Base-by-base conservation (phyloP, 2,113 vertebrate genomes). In the Gulo gulo region DNA sequence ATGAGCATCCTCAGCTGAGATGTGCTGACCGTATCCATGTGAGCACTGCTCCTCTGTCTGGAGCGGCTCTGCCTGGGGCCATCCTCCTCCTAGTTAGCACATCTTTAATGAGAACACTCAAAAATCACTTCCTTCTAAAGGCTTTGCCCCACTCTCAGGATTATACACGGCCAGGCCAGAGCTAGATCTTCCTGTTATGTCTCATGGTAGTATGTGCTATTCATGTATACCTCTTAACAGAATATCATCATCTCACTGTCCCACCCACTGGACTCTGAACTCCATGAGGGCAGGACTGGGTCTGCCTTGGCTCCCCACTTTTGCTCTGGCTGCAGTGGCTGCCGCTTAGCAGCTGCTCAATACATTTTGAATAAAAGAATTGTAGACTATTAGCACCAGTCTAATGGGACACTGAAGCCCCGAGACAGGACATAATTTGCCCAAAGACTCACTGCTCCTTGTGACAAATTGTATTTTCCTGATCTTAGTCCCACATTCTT, bases 81-180 rank as follows among this genome's bases (percentile, higher is more conserved):
- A 39, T 31, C 29, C 13, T 87, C 36, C 26, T 55, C 47, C 31
- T 29, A 26, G 9, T 29, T 63, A 52, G 45, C 13, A 45, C 86
- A 26, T 36, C 57, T 50, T 74, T 61, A 26, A n/a, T 21, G 34
- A n/a, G 26, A 39, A 45, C 36, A 61, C 63, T 76, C 15, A 63
- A 34, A 16, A 14, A 61, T 7, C 36, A 52, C 50, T 86, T 85
- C 47, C 31, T 50, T 18, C 63, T 67, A 9, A 65, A 57, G 26
- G 47, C 15, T 78, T 65, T 34, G 7, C 1, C 11, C 69, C 9
- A 26, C 26, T 59, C 21, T 34, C 36, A 47, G 52, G 61, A 29
- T 34, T 8, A 2, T 11, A 11, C 2, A 11, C 0, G 47, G 12
- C 5, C 31, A 20, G 55, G 14, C 6, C 20, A 0, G 7, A 50